Evolutionary conservation across 2,888 invertebrate genomes (phyloP), one percentile per base, ranked within the genome.

Genomic region (Serrognathus titanus): DNA sequence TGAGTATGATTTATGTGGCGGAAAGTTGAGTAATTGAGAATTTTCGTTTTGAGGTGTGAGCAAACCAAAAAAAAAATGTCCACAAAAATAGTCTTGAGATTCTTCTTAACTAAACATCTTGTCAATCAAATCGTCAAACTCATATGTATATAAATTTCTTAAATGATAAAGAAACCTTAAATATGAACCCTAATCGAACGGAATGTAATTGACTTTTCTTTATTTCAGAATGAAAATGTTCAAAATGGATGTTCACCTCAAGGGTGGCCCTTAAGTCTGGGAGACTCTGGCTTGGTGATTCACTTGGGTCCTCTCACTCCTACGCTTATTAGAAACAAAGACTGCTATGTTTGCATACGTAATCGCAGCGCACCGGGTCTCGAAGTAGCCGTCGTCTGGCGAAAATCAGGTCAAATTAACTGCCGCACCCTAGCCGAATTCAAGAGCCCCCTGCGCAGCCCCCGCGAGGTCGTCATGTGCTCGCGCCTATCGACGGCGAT

Each of bases 201-300:
- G 24, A 6, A 31, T 0, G 3, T 4, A 31, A 31, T 31, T 31
- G 6, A 31, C 6, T 31, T 24, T 24, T 13, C 47, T 36, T 41
- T 55, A 16, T 79, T 81, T 40, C 82, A 86, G 86, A 79, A 78
- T 68, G 75, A 80, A 74, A 79, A 81, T 70, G 75, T 80, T 63
- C 79, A 76, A 61, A 68, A 71, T 62, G 63, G 66, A 53, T 63
- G 70, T 57, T 73, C 82, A 68, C 82, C 83, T 64, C 74, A 80
- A 71, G 87, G 86, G 75, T 87, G 87, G 87, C 87, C 87, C 59
- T 77, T 87, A 75, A 83, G 84, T 71, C 79, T 86, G 69, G 82
- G 82, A 66, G 74, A 73, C 55, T 81, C 82, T 70, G 85, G 85
- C 66, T 77, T 87, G 71, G 80, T 84, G 67, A 76, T 86, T 66